phyloP scores from a whole-genome alignment of 1,140 invertebrate genomes.

The Platorchestia sp. region DNA sequence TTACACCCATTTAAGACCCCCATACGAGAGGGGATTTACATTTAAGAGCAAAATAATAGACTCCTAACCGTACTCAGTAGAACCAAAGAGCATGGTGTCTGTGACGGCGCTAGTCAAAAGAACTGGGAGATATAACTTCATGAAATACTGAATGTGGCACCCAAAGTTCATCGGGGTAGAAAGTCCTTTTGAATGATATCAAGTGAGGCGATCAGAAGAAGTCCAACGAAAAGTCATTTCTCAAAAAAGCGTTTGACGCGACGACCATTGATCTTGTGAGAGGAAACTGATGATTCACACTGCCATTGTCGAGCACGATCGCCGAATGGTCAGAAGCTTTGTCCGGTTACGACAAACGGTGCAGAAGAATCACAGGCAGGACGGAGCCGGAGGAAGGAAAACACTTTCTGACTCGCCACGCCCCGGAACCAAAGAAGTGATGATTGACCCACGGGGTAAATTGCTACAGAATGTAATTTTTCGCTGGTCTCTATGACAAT shows the following conservation, averaged over 20 bases:
- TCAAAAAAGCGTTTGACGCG: conserved; percentile 50
- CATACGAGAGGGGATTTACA: neutral
- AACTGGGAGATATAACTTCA: neutral
- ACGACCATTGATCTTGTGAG: conserved; percentile 42
- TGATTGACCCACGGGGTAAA: neutral
- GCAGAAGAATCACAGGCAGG: conserved; percentile 45
- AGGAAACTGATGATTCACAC: conserved; percentile 54
- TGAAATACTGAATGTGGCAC: neutral
- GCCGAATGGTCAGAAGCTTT: conserved; percentile 48
- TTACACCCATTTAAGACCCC: neutral
- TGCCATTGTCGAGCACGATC: conserved; percentile 41
- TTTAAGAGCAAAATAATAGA: neutral
- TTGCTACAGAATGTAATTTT: neutral
- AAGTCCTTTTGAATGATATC: conserved; percentile 19
- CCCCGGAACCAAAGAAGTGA: neutral
- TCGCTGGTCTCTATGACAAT: no score
- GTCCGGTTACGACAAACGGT: conserved; percentile 40
- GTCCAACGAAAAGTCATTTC: conserved; percentile 37
- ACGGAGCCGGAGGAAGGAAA: neutral
- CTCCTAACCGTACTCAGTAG: neutral
- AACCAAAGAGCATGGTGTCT: neutral
- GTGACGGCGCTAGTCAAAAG: neutral
- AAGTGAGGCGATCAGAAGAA: conserved; percentile 39
- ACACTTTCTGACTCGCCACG: conserved; percentile 2
- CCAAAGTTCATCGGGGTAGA: neutral